Evolutionary conservation across 2,113 vertebrate genomes (phyloP).

Genomic region (Etia nguti): DNA sequence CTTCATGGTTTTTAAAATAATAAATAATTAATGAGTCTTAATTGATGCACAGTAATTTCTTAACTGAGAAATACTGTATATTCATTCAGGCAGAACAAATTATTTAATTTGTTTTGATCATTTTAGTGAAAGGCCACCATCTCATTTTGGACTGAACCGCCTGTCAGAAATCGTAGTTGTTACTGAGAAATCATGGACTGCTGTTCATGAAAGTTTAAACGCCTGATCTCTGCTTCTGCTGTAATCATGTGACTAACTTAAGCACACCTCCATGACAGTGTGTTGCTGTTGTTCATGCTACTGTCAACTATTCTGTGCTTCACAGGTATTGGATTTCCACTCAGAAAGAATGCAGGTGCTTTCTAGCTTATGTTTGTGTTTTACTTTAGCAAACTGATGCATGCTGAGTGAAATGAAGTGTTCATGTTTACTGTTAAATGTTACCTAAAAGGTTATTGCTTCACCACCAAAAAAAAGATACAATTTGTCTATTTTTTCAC

Average conservation of each 20-base stretch:
- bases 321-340: background rate
- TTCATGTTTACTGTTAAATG: background rate
- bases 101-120: background rate
- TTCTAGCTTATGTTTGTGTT: background rate
- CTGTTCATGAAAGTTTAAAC: background rate
- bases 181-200: background rate
- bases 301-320: conserved; percentile 3
- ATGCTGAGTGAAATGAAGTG: background rate
- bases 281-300: background rate
- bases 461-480: background rate
- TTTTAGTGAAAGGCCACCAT: background rate
- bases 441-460: background rate
- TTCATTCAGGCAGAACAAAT: background rate
- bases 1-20: background rate
- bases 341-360: background rate
- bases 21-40: background rate
- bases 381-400: background rate
- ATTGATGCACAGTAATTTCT: background rate
- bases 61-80: background rate
- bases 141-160: background rate
- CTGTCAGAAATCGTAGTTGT: background rate
- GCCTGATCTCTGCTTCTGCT: background rate
- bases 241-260: conserved; percentile 8
- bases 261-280: background rate
- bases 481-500: background rate